Base-by-base conservation (phyloP, 2,888 invertebrate species). In the Mythimna pallens region DNA sequence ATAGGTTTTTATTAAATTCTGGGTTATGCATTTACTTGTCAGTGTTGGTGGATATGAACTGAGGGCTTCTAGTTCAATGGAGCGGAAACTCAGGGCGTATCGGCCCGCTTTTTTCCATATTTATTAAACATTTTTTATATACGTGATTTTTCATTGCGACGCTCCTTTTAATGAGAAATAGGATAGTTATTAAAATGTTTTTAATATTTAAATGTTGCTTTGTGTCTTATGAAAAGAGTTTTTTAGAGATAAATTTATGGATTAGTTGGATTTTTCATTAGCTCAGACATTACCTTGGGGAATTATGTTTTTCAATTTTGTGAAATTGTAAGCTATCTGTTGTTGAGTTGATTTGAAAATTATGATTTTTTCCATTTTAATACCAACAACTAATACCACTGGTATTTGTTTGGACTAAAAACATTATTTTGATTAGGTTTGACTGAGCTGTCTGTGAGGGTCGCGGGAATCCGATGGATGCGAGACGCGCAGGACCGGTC, bases 41-140 rank as follows among this genome's bases (percentile, higher is more conserved):
- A 74, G 67, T 68, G 69, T 72, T 66, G 58, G 47, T 70, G 69
- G 74, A 81, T 80, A 80, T 80, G 83, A 83, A 80, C 78, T 58
- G 85, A 78, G 82, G 55, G 80, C 65, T 86, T 86, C 83, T 79
- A 40, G 86, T 59, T 78, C 82, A 85, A 64, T 78, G 66, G 73
- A 78, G 73, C 73, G 80, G 64, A 71, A 85, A 70, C 69, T 76
- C 82, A 81, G 76, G 67, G 67, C 72, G 66, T 80, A 80, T 80
- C 70, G 70, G 63, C 43, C 1, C 12, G 7, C 63, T 75, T 85
- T 78, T 81, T 71, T 67, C 9, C 36, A 71, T 83, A 61, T 76
- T 75, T 66, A 73, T 73, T 57, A 69, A 71, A 17, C n/a, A 30
- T 65, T 76, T 76, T 40, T 73, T 75, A 57, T 61, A 2, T 20